Percentiles rank a stretch among this genome's conserved stretches.
phyloP scores from a whole-genome alignment of 2,888 invertebrate species.

The Spicauda simplicius region DNA sequence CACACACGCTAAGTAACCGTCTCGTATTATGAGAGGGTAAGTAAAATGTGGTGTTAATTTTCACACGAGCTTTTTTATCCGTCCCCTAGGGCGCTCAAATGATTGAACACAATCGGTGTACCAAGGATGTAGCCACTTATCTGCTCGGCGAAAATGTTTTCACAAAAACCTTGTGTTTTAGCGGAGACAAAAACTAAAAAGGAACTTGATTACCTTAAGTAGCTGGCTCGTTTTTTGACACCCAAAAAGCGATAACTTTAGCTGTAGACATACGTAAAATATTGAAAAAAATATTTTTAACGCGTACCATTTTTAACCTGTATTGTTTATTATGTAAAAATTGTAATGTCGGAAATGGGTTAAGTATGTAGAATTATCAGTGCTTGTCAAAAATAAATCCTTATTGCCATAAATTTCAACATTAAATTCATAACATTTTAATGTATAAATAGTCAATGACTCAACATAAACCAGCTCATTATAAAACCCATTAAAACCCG shows the following conservation, averaged over 20 bases:
- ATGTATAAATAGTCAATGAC: not conserved
- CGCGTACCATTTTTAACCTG: too few species aligned
- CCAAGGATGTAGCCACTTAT: constrained; percentile 51
- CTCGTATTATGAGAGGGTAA: constrained; percentile 15
- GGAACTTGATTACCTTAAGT: constrained; percentile 33
- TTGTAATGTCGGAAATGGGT: too few species aligned
- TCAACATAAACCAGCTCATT: not conserved
- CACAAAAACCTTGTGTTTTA: constrained; percentile 32
- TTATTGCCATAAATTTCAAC: too few species aligned
- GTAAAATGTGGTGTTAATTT: constrained; percentile 60
- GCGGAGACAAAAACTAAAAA: constrained; percentile 21
- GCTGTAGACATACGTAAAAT: not conserved
- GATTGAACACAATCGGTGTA: constrained; percentile 66
- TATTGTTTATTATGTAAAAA: too few species aligned
- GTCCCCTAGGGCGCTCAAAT: constrained; percentile 55
- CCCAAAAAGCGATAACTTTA: constrained; percentile 6
- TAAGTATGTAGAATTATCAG: too few species aligned
- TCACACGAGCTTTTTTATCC: constrained; percentile 64
- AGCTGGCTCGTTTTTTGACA: constrained; percentile 19
- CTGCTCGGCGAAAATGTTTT: constrained; percentile 36
- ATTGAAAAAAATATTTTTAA: not conserved
- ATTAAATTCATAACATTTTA: too few species aligned
- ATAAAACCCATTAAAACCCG: not conserved
- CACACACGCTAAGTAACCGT: constrained; percentile 24
- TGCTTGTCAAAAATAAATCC: too few species aligned